Conservation (phyloP, 1,140 invertebrate species). For the Meteorus sp. region DNA sequence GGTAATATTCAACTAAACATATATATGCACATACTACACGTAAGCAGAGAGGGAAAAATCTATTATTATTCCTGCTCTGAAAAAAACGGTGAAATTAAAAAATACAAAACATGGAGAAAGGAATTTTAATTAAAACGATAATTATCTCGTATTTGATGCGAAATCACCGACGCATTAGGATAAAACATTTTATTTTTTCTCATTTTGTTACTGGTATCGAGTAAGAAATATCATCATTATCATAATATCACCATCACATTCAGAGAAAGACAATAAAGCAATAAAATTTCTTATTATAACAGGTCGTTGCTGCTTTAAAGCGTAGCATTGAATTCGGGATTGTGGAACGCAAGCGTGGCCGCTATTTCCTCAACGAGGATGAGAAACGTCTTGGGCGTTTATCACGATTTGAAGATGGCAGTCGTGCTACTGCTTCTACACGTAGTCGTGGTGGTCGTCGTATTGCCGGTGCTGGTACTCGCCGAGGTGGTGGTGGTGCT, state of each 20-base stretch:
- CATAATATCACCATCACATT: neutral
- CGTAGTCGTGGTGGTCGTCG: neutral
- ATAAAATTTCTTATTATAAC: neutral
- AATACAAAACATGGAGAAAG: neutral
- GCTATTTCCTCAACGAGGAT: conserved; percentile 27
- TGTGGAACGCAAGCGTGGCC: conserved; percentile 31
- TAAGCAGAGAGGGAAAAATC: no score
- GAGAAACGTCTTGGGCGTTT: conserved; percentile 15
- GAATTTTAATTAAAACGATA: conserved; percentile 1
- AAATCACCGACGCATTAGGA: no score
- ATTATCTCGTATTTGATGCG: neutral
- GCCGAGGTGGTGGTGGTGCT: neutral
- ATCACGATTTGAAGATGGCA: neutral
- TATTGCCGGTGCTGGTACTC: no score
- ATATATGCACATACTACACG: no score
- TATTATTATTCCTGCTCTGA: no score
- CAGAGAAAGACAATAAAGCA: neutral
- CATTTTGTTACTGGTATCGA: neutral
- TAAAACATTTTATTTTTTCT: conserved; percentile 14
- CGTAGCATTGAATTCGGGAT: conserved; percentile 36
- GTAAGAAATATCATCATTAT: neutral
- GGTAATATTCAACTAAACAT: no score
- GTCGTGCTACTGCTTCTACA: neutral
- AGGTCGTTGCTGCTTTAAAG: conserved; percentile 34
- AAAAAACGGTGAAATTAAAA: neutral